phyloP scores from a whole-genome alignment of 2,797 vertebrate species.

The Coregonus suidteri region DNA sequence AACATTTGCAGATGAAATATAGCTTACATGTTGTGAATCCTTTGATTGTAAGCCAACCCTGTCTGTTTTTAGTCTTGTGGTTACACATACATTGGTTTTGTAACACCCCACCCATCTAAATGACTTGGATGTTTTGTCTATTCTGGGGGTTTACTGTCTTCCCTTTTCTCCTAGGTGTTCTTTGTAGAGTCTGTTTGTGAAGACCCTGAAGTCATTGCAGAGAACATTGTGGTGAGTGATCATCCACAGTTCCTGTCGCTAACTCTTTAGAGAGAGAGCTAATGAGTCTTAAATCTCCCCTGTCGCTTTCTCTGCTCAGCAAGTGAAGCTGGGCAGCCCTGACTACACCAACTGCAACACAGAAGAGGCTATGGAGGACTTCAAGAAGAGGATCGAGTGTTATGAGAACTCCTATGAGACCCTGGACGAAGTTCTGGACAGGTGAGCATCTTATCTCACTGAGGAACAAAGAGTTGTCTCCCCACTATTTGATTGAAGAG shows the following conservation, averaged over 20 bases:
- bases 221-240: conserved; percentile 93
- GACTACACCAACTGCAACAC: conserved; percentile 93
- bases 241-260: background rate
- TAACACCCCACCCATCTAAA: background rate
- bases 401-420: conserved; percentile 95
- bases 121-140: background rate
- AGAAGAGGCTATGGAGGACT: conserved; percentile 92
- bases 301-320: conserved; percentile 67
- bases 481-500: background rate
- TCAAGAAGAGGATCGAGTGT: conserved; percentile 97
- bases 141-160: background rate
- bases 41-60: background rate
- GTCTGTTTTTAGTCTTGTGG: background rate
- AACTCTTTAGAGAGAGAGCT: background rate
- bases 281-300: background rate
- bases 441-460: conserved; percentile 71
- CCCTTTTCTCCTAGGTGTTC: conserved; percentile 80
- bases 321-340: conserved; percentile 96
- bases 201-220: conserved; percentile 95
- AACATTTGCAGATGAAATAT: background rate
- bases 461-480: background rate
- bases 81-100: background rate
- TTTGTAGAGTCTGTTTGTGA: conserved; percentile 98
- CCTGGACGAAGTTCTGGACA: conserved; percentile 89
- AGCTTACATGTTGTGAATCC: background rate